phyloP scores from a whole-genome alignment of 2,113 vertebrate genomes.

The Microtus richardsoni region DNA sequence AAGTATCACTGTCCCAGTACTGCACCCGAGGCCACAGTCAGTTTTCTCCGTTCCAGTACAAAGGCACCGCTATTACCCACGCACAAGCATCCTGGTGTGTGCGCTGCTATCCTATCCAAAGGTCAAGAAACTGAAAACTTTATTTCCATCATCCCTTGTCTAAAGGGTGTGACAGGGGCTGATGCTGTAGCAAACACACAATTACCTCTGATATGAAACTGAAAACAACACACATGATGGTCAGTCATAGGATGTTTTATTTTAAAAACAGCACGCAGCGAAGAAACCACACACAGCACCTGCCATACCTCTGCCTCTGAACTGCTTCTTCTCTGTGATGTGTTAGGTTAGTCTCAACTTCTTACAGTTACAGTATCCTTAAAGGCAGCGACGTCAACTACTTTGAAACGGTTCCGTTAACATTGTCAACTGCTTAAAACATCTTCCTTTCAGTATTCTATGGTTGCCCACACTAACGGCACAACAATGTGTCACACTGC shows the following conservation, averaged over 20 bases:
- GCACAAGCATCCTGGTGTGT: not conserved
- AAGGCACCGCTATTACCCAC: not conserved
- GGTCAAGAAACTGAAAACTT: slow-evolving; percentile 4
- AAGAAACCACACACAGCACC: slow-evolving; percentile 83
- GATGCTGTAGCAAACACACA: slow-evolving; percentile 52
- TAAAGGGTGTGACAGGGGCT: slow-evolving; percentile 15
- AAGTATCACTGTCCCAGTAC: slow-evolving; percentile 9
- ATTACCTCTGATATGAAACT: slow-evolving; percentile 7
- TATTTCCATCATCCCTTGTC: not conserved
- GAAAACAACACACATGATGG: slow-evolving; percentile 57
- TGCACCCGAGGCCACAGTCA: not conserved
- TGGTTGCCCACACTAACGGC: slow-evolving; percentile 73
- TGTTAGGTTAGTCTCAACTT: slow-evolving; percentile 74
- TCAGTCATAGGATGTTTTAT: slow-evolving; percentile 87
- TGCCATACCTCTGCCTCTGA: slow-evolving; percentile 81
- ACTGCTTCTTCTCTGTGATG: slow-evolving; percentile 72
- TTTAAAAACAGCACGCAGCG: slow-evolving; percentile 86
- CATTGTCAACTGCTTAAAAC: slow-evolving; percentile 56
- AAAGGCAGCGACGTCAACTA: slow-evolving; percentile 81
- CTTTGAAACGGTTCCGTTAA: slow-evolving; percentile 66
- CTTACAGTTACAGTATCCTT: slow-evolving; percentile 78
- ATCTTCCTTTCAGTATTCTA: slow-evolving; percentile 71
- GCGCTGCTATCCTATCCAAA: slow-evolving; percentile 18
- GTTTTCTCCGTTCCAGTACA: slow-evolving; percentile 31
- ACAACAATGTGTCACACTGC: slow-evolving; percentile 79